These are phyloP conservation scores for Zaprionus tsacasi DNA, from an alignment of 1,140 invertebrate species.

Conservation along the genomic window DNA sequence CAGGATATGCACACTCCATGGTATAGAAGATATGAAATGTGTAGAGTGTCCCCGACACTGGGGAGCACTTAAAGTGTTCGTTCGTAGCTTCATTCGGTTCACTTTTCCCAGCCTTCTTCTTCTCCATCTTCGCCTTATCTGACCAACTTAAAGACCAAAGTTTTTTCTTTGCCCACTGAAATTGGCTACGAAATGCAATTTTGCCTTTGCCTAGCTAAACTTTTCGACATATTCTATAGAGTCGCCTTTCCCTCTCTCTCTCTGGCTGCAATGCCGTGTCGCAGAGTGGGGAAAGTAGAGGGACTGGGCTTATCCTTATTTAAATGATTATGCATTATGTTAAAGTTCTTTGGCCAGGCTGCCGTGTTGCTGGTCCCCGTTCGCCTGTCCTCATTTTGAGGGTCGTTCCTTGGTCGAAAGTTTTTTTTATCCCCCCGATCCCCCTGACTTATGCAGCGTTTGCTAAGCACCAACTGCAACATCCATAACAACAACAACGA, in stretches of 20 bases:
- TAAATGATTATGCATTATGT: constrained; percentile 78
- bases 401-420: constrained; percentile 22
- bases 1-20: constrained; percentile 2
- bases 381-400: constrained; percentile 30
- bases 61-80: constrained; percentile 50
- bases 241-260: background rate
- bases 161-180: constrained; percentile 39
- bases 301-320: constrained; percentile 61
- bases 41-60: constrained; percentile 11
- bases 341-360: constrained; percentile 4
- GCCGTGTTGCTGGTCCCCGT: constrained; percentile 20
- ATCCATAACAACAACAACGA: too few species aligned
- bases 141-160: constrained; percentile 52
- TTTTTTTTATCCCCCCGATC: background rate
- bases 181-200: constrained; percentile 75
- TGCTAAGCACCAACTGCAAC: background rate
- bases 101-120: constrained; percentile 12
- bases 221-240: constrained; percentile 26
- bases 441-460: background rate
- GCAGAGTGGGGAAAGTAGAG: constrained; percentile 34
- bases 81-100: constrained; percentile 10
- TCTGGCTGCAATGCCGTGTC: constrained; percentile 45
- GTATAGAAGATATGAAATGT: background rate
- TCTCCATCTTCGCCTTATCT: constrained; percentile 48
- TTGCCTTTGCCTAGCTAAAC: constrained; percentile 44